These are phyloP conservation scores for Drosophila nikananu DNA, from an alignment of 1,140 invertebrate genomes.

Conservation along the genomic window DNA sequence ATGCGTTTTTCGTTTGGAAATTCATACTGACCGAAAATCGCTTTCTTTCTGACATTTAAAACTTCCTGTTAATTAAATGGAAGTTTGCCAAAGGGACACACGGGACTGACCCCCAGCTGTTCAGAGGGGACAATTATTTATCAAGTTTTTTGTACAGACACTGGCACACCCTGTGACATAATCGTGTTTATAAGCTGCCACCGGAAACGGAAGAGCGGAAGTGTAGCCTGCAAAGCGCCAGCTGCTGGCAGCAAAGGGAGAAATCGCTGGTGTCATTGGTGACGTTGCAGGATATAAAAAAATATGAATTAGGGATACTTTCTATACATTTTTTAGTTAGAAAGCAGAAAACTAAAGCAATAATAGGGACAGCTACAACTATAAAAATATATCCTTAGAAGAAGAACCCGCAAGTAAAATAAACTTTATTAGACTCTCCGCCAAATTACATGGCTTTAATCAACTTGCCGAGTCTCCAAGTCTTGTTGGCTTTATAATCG, in stretches of 20 bases:
- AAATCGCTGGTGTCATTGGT: neutral
- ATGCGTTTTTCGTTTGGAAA: conserved; percentile 1
- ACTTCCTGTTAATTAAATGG: conserved; percentile 31
- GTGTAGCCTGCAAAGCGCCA: conserved; percentile 15
- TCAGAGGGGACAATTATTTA: conserved; percentile 9
- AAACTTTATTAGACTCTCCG: conserved; percentile 17
- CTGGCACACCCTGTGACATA: conserved; percentile 9
- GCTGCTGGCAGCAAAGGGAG: conserved; percentile 27
- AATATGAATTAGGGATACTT: neutral
- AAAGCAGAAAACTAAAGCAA: neutral
- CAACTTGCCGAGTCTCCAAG: conserved; percentile 22
- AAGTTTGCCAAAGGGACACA: neutral
- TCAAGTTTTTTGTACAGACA: conserved; percentile 2
- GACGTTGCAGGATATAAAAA: neutral
- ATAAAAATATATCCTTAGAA: neutral
- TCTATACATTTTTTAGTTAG: too few relatives aligned
- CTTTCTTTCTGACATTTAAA: neutral
- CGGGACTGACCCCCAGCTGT: neutral
- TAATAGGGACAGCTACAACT: neutral
- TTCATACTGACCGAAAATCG: conserved; percentile 18
- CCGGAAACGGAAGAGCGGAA: conserved; percentile 31
- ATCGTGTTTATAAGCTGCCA: conserved; percentile 17
- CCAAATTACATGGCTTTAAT: conserved; percentile 44
- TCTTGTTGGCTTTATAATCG: conserved; percentile 34
- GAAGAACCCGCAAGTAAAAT: neutral